Conservation (phyloP, 1,140 invertebrate species). For the Danaus plexippus region DNA sequence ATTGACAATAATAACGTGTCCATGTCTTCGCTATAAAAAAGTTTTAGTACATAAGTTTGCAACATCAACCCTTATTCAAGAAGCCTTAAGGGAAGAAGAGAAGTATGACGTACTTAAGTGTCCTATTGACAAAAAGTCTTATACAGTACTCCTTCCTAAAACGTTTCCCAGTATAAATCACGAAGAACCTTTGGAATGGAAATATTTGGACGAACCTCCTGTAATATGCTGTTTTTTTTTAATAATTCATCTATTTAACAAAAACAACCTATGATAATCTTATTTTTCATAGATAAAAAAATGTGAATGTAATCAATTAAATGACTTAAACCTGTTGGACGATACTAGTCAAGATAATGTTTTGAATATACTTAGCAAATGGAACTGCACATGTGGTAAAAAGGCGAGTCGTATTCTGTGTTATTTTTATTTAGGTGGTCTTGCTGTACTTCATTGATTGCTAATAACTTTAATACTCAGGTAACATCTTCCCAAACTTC, state of each 20-base stretch:
- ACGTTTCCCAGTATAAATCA: slow-evolving; percentile 40
- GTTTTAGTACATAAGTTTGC: slow-evolving; percentile 45
- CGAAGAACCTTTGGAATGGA: slow-evolving; percentile 46
- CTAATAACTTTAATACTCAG: slow-evolving; percentile 20
- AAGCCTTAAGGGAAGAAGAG: slow-evolving; percentile 44
- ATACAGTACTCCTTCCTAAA: slow-evolving; percentile 49
- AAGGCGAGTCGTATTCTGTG: slow-evolving; percentile 34
- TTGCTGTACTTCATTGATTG: background rate
- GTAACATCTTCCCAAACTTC: slow-evolving; percentile 50
- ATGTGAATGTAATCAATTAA: slow-evolving; percentile 61
- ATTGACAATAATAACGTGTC: slow-evolving; percentile 47
- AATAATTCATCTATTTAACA: background rate
- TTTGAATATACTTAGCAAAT: slow-evolving; percentile 55
- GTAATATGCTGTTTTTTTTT: slow-evolving; percentile 22
- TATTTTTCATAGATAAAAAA: slow-evolving; percentile 47
- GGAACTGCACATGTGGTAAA: slow-evolving; percentile 60
- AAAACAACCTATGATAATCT: background rate
- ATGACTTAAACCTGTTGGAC: slow-evolving; percentile 51
- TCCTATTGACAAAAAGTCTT: slow-evolving; percentile 43
- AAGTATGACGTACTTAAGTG: slow-evolving; percentile 40
- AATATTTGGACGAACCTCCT: slow-evolving; percentile 49
- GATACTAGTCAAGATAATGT: slow-evolving; percentile 61
- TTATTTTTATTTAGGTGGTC: slow-evolving; percentile 1
- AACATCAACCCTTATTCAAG: slow-evolving; percentile 30
- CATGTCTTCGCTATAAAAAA: slow-evolving; percentile 47